Evolutionary conservation across 2,888 invertebrate species (phyloP).

Genomic region (Caradrina kadenii): DNA sequence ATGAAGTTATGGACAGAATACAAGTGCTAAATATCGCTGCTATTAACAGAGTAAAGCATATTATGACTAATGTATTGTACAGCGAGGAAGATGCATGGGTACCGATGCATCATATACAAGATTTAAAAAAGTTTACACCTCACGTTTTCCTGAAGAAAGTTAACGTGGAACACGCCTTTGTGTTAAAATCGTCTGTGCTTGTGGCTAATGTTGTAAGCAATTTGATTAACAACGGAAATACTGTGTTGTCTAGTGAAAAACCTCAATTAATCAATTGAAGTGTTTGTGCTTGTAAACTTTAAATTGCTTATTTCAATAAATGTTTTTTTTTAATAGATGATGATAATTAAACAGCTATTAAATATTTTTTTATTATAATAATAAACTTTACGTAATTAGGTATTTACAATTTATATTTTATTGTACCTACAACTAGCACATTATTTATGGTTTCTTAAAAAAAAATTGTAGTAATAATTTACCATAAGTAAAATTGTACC

Average conservation of each 20-base stretch:
- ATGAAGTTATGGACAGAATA: conserved; percentile 49
- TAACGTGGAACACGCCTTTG: conserved; percentile 53
- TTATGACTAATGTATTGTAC: conserved; percentile 54
- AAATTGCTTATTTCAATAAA: background rate
- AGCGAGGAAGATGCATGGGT: conserved; percentile 50
- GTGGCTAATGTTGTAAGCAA: conserved; percentile 37
- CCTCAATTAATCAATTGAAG: background rate
- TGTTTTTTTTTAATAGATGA: no score
- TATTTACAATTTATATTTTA: no score
- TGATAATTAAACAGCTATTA: no score
- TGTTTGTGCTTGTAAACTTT: background rate
- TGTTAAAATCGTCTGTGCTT: conserved; percentile 38
- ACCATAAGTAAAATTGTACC: no score
- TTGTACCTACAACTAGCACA: no score
- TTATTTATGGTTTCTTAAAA: no score
- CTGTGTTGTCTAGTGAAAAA: background rate
- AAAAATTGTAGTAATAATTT: no score
- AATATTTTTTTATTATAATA: no score
- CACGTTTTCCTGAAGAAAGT: conserved; percentile 34
- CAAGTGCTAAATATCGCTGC: conserved; percentile 37
- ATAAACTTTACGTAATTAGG: no score
- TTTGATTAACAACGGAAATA: conserved; percentile 35
- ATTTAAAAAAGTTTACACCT: conserved; percentile 39
- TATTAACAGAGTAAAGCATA: conserved; percentile 53
- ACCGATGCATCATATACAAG: conserved; percentile 52